Evolutionary conservation across 2,888 invertebrate species (phyloP).

Genomic region (Onchidella celtica): DNA sequence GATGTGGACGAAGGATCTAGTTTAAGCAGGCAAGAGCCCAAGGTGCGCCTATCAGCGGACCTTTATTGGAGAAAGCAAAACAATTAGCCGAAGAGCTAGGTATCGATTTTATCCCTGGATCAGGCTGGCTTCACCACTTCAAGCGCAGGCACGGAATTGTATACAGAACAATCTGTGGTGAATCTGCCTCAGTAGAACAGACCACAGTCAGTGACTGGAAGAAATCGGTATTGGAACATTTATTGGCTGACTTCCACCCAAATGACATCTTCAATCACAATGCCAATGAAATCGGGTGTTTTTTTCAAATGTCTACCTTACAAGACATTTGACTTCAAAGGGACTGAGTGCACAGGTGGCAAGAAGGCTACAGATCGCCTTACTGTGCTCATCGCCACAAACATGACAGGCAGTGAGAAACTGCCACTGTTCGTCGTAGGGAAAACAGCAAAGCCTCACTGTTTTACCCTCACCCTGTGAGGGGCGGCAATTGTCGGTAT

Average conservation of each 20-base stretch:
- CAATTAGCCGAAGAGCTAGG: conserved; percentile 45
- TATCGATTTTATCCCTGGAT: conserved; percentile 44
- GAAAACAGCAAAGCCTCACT: conserved; percentile 47
- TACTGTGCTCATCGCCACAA: conserved; percentile 45
- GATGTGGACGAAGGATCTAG: not conserved
- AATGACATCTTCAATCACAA: conserved; percentile 51
- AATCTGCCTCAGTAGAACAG: conserved; percentile 9
- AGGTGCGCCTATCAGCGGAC: not conserved
- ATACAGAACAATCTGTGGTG: conserved; percentile 1
- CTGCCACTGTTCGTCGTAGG: conserved; percentile 53
- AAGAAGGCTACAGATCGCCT: conserved; percentile 51
- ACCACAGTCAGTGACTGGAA: not conserved
- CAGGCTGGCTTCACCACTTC: conserved; percentile 26
- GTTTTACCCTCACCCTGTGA: too few relatives aligned
- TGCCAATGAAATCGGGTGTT: conserved; percentile 45
- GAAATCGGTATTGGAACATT: not conserved
- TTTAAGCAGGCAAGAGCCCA: not conserved
- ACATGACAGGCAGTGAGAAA: conserved; percentile 54
- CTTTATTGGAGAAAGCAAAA: conserved; percentile 40
- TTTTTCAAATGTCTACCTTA: conserved; percentile 53
- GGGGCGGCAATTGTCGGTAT: too few relatives aligned
- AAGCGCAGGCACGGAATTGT: conserved; percentile 21
- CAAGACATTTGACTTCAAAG: conserved; percentile 45
- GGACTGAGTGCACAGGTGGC: conserved; percentile 47
- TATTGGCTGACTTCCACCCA: conserved; percentile 14